Base-by-base conservation (phyloP, 2,113 vertebrate species). In the Tringa solitaria region DNA sequence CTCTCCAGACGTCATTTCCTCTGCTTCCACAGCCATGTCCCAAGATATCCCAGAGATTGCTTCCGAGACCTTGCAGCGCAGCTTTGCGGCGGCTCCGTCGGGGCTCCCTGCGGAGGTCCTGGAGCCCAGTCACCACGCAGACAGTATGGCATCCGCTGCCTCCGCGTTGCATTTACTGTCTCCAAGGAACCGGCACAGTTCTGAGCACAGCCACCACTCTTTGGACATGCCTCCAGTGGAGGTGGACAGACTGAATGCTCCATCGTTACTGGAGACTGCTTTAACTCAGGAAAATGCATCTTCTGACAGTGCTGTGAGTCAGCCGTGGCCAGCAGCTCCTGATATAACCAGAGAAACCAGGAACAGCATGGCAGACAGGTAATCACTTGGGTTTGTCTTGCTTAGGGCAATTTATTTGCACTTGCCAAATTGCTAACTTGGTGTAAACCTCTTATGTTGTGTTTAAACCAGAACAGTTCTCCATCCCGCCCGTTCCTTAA, bases 31-130 rank as follows among this genome's bases (percentile, higher is more conserved):
- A 8, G 99, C 98, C 94, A 98, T 99, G 97, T 99, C 99, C 41
- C 99, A 99, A 92, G 99, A 99, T 50, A 99, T 99, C 95, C 99
- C 99, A 1, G 99, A 99, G 97, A 99, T 99, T 1, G 99, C 99
- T 3, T 99, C 99, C 1, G 99, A 99, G 98, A 99, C 99, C 5
- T 93, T 99, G 89, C 98, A 98, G 69, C 98, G 99, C 59, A 98
- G 98, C 69, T 98, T 98, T 32, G 95, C 96, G 2, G 43, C 82
- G 6, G 95, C 97, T n/a, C 50, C 98, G 1, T 63, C 94, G 21
- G 97, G 90, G 72, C 94, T 97, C 1, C 79, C 97, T 4, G 35
- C 92, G 2, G 98, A 98, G 83, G 95, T 78, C 94, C 97, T 98
- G 97, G 97, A 98, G 95, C 83, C 98, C 28, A 85, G 82, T 26